Evolutionary conservation across 2,888 invertebrate genomes (phyloP).

Genomic region (Anarsia innoxiella): DNA sequence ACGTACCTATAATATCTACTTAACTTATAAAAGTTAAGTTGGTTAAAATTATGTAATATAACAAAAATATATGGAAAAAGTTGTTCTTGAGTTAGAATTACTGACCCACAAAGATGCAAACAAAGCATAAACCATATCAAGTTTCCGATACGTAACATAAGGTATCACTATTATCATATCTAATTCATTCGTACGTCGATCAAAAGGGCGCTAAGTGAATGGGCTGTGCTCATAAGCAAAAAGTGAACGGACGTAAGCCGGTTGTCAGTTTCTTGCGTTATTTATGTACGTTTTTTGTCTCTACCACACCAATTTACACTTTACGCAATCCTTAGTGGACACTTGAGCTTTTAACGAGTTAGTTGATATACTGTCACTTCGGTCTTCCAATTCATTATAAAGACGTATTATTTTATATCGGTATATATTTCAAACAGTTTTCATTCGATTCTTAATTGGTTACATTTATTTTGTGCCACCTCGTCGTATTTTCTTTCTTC

Average conservation of each 20-base stretch:
- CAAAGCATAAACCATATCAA: constrained; percentile 2
- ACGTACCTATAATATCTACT: too few species aligned
- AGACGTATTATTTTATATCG: too few species aligned
- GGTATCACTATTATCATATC: constrained; percentile 6
- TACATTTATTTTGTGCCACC: too few species aligned
- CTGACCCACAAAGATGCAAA: too few species aligned
- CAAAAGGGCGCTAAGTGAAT: constrained; percentile 20
- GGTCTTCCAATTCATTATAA: too few species aligned
- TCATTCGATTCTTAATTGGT: too few species aligned
- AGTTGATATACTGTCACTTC: constrained; percentile 7
- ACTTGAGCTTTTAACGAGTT: constrained; percentile 23
- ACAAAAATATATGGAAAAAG: too few species aligned
- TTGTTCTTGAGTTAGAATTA: too few species aligned
- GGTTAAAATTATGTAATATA: too few species aligned
- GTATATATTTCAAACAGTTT: too few species aligned
- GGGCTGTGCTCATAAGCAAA: constrained; percentile 23
- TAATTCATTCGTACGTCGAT: constrained; percentile 11
- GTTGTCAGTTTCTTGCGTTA: constrained; percentile 31
- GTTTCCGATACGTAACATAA: constrained; percentile 3
- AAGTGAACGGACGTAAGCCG: constrained; percentile 29
- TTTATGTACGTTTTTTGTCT: constrained; percentile 28
- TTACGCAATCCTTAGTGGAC: constrained; percentile 26
- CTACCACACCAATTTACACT: constrained; percentile 22
- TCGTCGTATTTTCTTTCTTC: too few species aligned
- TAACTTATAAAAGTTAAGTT: too few species aligned